Evolutionary conservation across 2,797 vertebrate genomes (phyloP), one percentile per base, ranked within the genome.

Genomic region (Sitta carolinensis): DNA sequence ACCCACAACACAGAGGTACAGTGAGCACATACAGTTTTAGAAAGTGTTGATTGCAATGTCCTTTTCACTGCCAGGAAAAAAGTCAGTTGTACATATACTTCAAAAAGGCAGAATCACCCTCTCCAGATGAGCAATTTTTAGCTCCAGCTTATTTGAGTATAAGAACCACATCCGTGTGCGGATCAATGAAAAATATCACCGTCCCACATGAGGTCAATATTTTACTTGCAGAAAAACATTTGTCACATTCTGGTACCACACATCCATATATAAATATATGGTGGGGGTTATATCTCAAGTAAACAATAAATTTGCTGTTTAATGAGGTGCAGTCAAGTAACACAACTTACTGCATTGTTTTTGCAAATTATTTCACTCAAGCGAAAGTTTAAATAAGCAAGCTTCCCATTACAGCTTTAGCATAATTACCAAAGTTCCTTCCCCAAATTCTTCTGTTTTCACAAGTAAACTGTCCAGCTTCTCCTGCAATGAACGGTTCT

Each of bases 401-500:
- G 26, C n/a, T 45, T 74, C 16, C 16, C 5, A 50, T 50, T 30
- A 32, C 6, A 38, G 16, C 13, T 11, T 40, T 11, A 42, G 32
- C 19, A 45, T 76, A 67, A 16, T 95, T 96, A 96, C 94, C 93
- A 0, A 23, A 57, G 50, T 20, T 85, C 10, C 38, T 77, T 78
- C 68, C 6, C 5, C 26, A 3, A 1, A 3, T 2, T 84, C 78
- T 10, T 85, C 59, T 51, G 19, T 62, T 47, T 51, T 36, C n/a
- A 62, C 1, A 13, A 2, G 15, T 14, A 93, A 80, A 15, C 10
- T 52, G 10, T 87, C 52, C 81, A 94, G 23, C 34, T 94, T 73
- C 40, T 93, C 42, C 52, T 58, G 84, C 59, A 96, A 45, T 8
- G 55, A 68, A 9, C 1, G 45, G 9, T 93, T 96, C 54, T 95